Base-by-base conservation (phyloP, 1,140 invertebrate genomes). In the Drosophila simulans region DNA sequence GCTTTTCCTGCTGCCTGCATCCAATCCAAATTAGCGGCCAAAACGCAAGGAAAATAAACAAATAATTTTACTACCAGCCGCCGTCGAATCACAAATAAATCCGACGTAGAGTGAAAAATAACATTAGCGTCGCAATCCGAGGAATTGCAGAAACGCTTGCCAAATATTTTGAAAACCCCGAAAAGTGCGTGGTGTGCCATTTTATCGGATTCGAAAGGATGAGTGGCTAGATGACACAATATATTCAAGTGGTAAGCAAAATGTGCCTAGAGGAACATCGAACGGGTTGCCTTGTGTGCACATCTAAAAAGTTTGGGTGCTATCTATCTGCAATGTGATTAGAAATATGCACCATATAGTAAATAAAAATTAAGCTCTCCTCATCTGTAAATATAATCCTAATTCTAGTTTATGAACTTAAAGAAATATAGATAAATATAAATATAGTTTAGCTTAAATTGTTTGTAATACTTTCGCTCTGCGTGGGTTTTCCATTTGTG, bases 121-220 rank as follows among this genome's bases (percentile, higher is more conserved):
- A 86, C 71, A 83, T 63, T 69, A 68, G 54, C 58, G 58, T 15
- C 37, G 46, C 78, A 75, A 79, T 79, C 40, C 31, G 52, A 60
- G 62, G 77, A 76, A 63, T 72, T 52, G 52, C 58, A 56, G 45
- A 63, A 79, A 48, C 83, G 63, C 40, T 72, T 73, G 83, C 83
- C 78, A 88, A 88, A 88, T 86, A 88, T 88, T 86, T 88, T 65
- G 79, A 83, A 59, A 83, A 88, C 83, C 83, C 64, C 64, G 63
- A 84, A 86, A 76, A 76, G 80, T 84, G 80, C 69, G 74, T 85
- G 34, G 35, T 70, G 66, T 68, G 82, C 48, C 59, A 77, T 73
- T 77, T 84, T 55, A 45, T 64, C 35, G 43, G 7, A 34, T 39
- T 25, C 37, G 35, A 54, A 35, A 40, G 20, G 25, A 72, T 73